phyloP scores from a whole-genome alignment of 2,888 invertebrate species.

The Pharmacophagus antenor region DNA sequence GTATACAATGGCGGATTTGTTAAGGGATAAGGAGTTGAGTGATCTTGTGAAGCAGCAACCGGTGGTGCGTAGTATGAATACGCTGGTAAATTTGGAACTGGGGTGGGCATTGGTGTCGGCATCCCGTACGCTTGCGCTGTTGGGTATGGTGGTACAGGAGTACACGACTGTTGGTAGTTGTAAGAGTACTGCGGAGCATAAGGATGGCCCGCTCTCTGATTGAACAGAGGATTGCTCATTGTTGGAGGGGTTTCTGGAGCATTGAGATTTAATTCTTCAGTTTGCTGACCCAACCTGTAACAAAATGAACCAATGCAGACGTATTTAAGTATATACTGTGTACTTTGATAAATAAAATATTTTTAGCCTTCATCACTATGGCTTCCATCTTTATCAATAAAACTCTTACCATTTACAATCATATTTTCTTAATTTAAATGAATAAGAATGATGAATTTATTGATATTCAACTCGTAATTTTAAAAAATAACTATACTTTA shows the following conservation, averaged over 20 bases:
- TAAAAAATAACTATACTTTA: too few species aligned
- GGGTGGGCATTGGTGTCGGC: constrained; percentile 50
- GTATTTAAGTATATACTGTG: background rate
- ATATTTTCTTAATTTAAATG: too few species aligned
- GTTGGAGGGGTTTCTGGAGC: constrained; percentile 52
- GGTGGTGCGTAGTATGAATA: constrained; percentile 56
- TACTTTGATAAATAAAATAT: too few species aligned
- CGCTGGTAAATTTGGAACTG: constrained; percentile 43
- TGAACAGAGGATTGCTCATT: constrained; percentile 68
- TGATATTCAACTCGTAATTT: too few species aligned
- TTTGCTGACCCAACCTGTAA: constrained; percentile 68
- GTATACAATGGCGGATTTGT: constrained; percentile 52
- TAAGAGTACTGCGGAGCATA: constrained; percentile 55
- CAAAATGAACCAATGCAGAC: constrained; percentile 10
- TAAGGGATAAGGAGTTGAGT: constrained; percentile 46
- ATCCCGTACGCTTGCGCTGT: constrained; percentile 58
- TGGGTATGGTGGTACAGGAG: constrained; percentile 58
- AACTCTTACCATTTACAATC: too few species aligned
- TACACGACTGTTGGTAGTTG: constrained; percentile 55
- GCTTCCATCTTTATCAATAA: too few species aligned
- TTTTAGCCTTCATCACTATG: too few species aligned
- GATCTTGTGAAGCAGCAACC: constrained; percentile 41
- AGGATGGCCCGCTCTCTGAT: constrained; percentile 59
- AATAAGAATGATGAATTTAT: too few species aligned
- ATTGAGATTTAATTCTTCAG: constrained; percentile 62